Evolutionary conservation across 1,140 invertebrate genomes (phyloP), one percentile per base, ranked within the genome.

Genomic region (Amyelois transitella): DNA sequence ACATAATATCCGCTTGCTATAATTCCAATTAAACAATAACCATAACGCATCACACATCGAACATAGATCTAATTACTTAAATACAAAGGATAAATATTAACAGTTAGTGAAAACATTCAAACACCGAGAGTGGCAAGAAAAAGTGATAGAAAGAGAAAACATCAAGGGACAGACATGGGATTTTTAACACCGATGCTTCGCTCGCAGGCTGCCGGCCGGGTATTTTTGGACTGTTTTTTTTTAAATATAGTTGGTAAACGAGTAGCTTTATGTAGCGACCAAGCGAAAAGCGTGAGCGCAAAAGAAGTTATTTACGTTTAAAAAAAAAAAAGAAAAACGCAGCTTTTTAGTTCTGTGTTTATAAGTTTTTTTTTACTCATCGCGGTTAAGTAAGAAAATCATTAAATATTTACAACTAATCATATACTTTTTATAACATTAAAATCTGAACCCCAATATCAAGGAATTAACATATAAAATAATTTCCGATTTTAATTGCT

Each of bases 31-130:
- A 5, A 14, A 3, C 1, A 38, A 47, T 48, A 60, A 43, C 17
- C 47, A 48, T 56, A 43, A 58, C 17, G 44, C 44, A 68, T 63
- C 53, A 72, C 48, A 60, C 56, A 61, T 51, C 44, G 62, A 59
- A 59, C 66, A 69, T 60, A 69, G 55, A 66, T 61, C 68, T 69
- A 72, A 64, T 69, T 54, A 65, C 70, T 66, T 51, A 25, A 55
- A 63, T 64, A 75, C 54, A 62, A 70, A 62, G 74, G 67, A 66
- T 75, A 69, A 63, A 78, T 82, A 86, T 86, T 86, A 86, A 86
- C 83, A 86, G 83, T 85, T 86, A 86, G 83, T 86, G 84, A 87
- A 80, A 87, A 82, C 78, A 81, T 80, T 76, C 77, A 83, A 77
- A 85, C 80, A 84, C 75, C 78, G 76, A 84, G 66, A 81, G 79